Evolutionary conservation across 2,888 invertebrate species (phyloP).

Genomic region (Polydrusus tereticollis): DNA sequence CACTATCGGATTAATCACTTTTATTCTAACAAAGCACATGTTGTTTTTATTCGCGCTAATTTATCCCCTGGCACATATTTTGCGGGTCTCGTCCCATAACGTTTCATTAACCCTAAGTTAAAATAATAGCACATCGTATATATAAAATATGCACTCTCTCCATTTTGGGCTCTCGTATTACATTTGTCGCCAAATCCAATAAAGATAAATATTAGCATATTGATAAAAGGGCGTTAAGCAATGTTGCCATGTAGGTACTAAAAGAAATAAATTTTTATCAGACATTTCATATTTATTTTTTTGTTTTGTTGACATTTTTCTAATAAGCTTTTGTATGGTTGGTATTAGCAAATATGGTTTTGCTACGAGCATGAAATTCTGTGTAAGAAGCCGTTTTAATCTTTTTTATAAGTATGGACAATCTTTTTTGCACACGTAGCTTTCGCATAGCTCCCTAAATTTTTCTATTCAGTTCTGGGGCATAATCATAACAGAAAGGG

Average conservation of each 20-base stretch:
- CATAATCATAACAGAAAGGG: too few species aligned
- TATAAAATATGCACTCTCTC: slow-evolving; percentile 51
- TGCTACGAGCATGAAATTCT: too few species aligned
- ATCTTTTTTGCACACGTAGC: too few species aligned
- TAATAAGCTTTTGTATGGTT: too few species aligned
- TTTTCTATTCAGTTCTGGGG: too few species aligned
- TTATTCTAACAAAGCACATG: slow-evolving; percentile 18
- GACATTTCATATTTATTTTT: too few species aligned
- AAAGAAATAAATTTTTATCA: slow-evolving; percentile 17
- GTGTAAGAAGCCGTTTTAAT: too few species aligned
- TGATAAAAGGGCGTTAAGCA: slow-evolving; percentile 51
- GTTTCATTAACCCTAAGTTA: slow-evolving; percentile 54
- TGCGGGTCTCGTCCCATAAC: slow-evolving; percentile 49
- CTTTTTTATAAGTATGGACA: too few species aligned
- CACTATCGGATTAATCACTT: slow-evolving; percentile 27
- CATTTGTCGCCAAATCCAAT: slow-evolving; percentile 57
- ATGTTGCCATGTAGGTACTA: slow-evolving; percentile 41
- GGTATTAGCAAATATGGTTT: too few species aligned
- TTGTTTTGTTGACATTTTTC: too few species aligned
- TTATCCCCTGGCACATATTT: slow-evolving; percentile 48
- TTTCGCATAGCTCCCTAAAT: too few species aligned
- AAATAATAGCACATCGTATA: slow-evolving; percentile 57
- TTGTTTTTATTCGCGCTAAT: slow-evolving; percentile 25
- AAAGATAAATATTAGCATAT: slow-evolving; percentile 60
- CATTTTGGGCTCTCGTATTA: slow-evolving; percentile 56